Conservation (phyloP, 2,888 invertebrate genomes). For the Metalampra italica region DNA sequence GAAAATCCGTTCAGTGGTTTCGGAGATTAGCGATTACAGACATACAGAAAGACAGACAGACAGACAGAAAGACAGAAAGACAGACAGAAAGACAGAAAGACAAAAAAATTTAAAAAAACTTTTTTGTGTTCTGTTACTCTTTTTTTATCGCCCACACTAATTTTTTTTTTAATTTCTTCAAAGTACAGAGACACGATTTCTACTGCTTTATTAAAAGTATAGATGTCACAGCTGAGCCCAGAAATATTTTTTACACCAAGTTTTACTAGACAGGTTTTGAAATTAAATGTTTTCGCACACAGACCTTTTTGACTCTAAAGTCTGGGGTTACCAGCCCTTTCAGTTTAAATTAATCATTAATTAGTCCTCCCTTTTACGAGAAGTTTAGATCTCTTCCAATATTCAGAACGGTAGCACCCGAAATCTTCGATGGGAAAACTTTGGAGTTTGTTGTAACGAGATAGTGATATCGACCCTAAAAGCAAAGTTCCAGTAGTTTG, state of each 20-base stretch:
- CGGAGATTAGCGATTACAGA: too few relatives aligned
- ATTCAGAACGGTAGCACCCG: background rate
- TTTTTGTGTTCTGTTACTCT: too few relatives aligned
- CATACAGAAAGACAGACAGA: too few relatives aligned
- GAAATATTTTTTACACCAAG: background rate
- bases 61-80: too few relatives aligned
- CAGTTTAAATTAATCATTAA: background rate
- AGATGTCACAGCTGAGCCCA: background rate
- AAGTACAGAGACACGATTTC: too few relatives aligned
- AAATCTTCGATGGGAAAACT: slow-evolving; percentile 4
- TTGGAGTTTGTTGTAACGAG: slow-evolving; percentile 5
- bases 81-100: too few relatives aligned
- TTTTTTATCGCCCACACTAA: too few relatives aligned
- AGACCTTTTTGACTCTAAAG: background rate
- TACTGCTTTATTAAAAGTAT: too few relatives aligned
- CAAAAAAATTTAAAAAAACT: too few relatives aligned
- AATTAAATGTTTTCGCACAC: background rate
- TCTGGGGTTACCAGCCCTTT: background rate
- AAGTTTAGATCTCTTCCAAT: background rate
- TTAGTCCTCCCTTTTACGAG: background rate
- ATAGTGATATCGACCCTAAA: slow-evolving; percentile 11
- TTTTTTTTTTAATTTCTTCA: too few relatives aligned
- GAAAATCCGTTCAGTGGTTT: too few relatives aligned
- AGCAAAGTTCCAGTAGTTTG: slow-evolving; percentile 13
- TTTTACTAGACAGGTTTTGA: background rate